Base-by-base conservation (phyloP, 2,888 invertebrate species). In the Diploptera punctata region DNA sequence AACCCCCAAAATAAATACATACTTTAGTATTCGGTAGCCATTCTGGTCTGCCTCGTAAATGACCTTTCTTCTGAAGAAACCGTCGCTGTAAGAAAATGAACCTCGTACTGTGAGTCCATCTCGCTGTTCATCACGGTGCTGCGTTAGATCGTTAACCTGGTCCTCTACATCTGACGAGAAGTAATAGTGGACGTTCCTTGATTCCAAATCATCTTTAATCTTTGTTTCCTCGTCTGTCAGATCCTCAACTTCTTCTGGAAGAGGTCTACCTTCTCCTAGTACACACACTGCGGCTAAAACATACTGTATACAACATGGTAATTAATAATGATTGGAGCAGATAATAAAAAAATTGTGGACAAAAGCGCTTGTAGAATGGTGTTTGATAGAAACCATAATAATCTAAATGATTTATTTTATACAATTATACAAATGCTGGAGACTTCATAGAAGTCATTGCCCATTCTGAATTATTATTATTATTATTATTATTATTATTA, bases 21-120 rank as follows among this genome's bases (percentile, higher is more conserved):
- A 86, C 86, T 85, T 84, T 18, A 85, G 80, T 19, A 89, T 84
- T 77, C 89, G 81, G 80, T 88, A 89, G 71, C 89, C 89, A 74
- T 87, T 84, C 77, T 88, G 85, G 79, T 89, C 89, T 77, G 89
- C 89, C 69, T 83, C 84, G 78, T 89, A 89, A 74, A 84, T 81
- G 0, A 88, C 86, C 0, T 84, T 87, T 21, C 87, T 84, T 77
- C 81, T 82, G 76, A 84, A 85, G 77, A 81, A 89, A 0, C 89
- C 89, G 80, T 89, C 89, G 74, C 86, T 86, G 81, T 89, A 89
- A 4, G 86, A 85, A 79, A 89, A 89, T 74, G 82, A 81, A 1
- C 89, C 89, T 49, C 77, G 82, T 1, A 87, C 81, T 9, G 80
- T 81, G 7, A 81, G 77, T 5, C 86, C 86, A 62, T 86, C 82